Conservation (phyloP, 2,888 invertebrate genomes). For the Lepetodrilus schrolli region DNA sequence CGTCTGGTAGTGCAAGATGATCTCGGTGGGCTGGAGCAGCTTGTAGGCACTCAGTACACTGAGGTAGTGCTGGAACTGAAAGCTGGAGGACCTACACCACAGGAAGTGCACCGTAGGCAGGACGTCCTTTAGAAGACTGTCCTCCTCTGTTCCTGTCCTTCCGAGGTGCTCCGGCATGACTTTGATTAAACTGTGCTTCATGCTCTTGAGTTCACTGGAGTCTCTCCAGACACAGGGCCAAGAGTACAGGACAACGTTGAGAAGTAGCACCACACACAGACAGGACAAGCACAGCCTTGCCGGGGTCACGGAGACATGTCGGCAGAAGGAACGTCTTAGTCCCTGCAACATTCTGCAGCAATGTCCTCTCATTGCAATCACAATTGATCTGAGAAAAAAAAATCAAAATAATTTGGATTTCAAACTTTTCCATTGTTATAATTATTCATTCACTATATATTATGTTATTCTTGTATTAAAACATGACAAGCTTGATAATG, state of each 20-base stretch:
- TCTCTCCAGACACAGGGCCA: constrained; percentile 29
- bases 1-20: constrained; percentile 50
- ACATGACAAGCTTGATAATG: too few relatives aligned
- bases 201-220: constrained; percentile 18
- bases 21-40: constrained; percentile 50
- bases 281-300: too few relatives aligned
- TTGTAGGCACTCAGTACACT: constrained; percentile 58
- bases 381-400: too few relatives aligned
- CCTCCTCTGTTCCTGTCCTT: not conserved
- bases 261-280: constrained; percentile 16
- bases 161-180: constrained; percentile 37
- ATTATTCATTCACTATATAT: too few relatives aligned
- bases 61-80: constrained; percentile 63
- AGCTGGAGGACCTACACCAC: constrained; percentile 59
- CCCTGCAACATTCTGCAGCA: too few relatives aligned
- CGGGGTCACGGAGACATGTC: too few relatives aligned
- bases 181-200: constrained; percentile 39
- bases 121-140: constrained; percentile 28
- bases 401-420: too few relatives aligned
- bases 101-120: constrained; percentile 51
- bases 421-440: too few relatives aligned
- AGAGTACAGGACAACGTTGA: constrained; percentile 33
- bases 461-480: too few relatives aligned
- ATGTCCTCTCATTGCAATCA: too few relatives aligned
- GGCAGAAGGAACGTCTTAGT: too few relatives aligned